Percentiles rank a stretch among this genome's conserved stretches.
Evolutionary conservation across 2,888 invertebrate species (phyloP).

Genomic region (Teleogryllus oceanicus): DNA sequence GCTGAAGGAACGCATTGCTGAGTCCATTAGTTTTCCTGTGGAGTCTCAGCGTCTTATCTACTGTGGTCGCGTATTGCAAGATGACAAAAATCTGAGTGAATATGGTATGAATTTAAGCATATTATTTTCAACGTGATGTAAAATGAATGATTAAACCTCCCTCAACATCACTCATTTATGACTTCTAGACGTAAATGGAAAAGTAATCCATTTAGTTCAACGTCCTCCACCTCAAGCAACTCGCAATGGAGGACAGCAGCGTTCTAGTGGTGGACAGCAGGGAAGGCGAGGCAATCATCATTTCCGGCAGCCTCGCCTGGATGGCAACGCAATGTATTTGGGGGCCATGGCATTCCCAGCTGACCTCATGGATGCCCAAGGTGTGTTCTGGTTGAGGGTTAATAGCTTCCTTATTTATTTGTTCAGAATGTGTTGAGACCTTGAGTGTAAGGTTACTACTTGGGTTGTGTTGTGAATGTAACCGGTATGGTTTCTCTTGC

Average conservation of each 20-base stretch:
- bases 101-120: conserved; percentile 60
- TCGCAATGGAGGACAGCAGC: conserved; percentile 36
- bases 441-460: background rate
- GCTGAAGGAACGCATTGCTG: conserved; percentile 75
- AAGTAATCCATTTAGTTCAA: conserved; percentile 89
- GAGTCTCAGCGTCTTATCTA: conserved; percentile 88
- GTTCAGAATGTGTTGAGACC: background rate
- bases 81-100: conserved; percentile 79
- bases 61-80: conserved; percentile 88
- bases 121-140: background rate
- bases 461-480: background rate
- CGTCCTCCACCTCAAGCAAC: conserved; percentile 68
- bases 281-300: conserved; percentile 21
- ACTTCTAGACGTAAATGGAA: conserved; percentile 75
- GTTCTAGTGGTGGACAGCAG: conserved; percentile 40
- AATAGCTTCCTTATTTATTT: too few relatives aligned
- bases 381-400: background rate
- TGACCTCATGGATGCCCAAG: conserved; percentile 45
- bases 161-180: conserved; percentile 26
- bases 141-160: conserved; percentile 29
- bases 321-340: conserved; percentile 56
- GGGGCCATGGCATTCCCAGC: conserved; percentile 59
- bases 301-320: conserved; percentile 41
- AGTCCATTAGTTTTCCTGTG: conserved; percentile 72
- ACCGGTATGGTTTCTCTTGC: background rate